Conservation (phyloP, 2,888 invertebrate genomes). For the Brachyopa scutellaris region DNA sequence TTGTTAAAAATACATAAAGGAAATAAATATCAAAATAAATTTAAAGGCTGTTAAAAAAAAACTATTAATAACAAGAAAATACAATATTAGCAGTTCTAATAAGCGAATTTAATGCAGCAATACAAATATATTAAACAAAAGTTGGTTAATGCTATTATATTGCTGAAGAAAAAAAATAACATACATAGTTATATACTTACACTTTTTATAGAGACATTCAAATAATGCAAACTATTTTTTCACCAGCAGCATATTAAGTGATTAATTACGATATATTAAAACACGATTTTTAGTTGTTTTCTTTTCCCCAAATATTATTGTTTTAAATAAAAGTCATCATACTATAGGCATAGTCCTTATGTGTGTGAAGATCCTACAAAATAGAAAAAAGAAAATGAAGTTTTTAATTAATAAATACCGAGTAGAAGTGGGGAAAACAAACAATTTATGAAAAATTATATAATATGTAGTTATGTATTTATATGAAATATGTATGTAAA, state of each 20-base stretch:
- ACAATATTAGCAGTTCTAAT: slow-evolving; percentile 1
- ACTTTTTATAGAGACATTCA: slow-evolving; percentile 36
- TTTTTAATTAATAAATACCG: slow-evolving; percentile 14
- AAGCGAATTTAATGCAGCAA: slow-evolving; percentile 3
- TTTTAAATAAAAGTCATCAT: slow-evolving; percentile 1
- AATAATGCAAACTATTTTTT: slow-evolving; percentile 48
- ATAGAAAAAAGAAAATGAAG: too few relatives aligned
- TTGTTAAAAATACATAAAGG: slow-evolving; percentile 15
- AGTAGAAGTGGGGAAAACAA: not conserved
- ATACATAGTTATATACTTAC: slow-evolving; percentile 20
- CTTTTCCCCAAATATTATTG: not conserved
- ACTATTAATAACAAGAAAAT: slow-evolving; percentile 7
- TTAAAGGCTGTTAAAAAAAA: slow-evolving; percentile 41
- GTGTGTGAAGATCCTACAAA: not conserved
- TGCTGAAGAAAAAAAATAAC: slow-evolving; percentile 8
- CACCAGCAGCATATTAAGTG: slow-evolving; percentile 29
- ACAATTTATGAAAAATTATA: slow-evolving; percentile 2
- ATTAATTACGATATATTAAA: slow-evolving; percentile 10
- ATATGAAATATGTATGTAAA: slow-evolving; percentile 5
- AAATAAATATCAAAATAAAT: slow-evolving; percentile 50
- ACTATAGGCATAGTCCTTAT: not conserved
- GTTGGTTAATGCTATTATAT: slow-evolving; percentile 14
- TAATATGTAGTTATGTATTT: too few relatives aligned
- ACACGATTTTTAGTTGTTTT: not conserved
- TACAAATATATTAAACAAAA: slow-evolving; percentile 10